These are phyloP conservation scores for Menidia menidia DNA, from an alignment of 2,797 vertebrate genomes.

Conservation along the genomic window DNA sequence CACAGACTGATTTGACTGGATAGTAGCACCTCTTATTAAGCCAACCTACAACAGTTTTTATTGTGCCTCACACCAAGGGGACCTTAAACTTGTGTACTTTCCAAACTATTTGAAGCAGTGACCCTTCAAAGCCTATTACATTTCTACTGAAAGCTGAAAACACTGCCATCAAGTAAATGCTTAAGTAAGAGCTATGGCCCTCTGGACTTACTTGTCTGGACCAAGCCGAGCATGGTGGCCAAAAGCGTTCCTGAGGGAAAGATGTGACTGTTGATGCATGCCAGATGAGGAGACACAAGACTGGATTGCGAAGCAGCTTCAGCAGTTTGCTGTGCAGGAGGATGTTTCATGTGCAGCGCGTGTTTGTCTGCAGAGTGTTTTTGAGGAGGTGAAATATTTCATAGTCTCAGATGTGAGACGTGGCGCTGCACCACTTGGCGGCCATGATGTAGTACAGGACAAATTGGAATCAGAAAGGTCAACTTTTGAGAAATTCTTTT, in stretches of 20 bases:
- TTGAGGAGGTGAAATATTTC: constrained; percentile 29
- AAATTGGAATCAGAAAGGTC: constrained; percentile 10
- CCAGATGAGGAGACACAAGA: constrained; percentile 64
- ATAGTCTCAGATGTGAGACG: constrained; percentile 17
- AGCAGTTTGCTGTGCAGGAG: constrained; percentile 43
- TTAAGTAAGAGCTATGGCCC: constrained; percentile 47
- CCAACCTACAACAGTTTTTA: constrained; percentile 65
- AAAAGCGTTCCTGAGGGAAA: constrained; percentile 60
- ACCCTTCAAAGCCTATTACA: constrained; percentile 53
- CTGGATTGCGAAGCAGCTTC: constrained; percentile 58
- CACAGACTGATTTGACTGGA: constrained; percentile 56
- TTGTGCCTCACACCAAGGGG: constrained; percentile 45
- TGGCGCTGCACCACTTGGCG: constrained; percentile 4
- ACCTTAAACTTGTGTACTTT: constrained; percentile 44
- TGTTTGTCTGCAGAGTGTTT: constrained; percentile 12
- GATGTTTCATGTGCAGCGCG: constrained; percentile 37
- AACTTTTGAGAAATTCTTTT: not conserved
- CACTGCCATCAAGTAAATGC: constrained; percentile 38
- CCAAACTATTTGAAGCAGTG: constrained; percentile 52
- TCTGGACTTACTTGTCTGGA: constrained; percentile 59
- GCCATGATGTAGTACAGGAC: not conserved
- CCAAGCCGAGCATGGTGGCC: constrained; percentile 59
- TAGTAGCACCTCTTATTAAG: constrained; percentile 63
- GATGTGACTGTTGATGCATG: constrained; percentile 71
- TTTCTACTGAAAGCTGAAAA: constrained; percentile 55